A percentile compares a stretch with the other conserved stretches of the same genome.
These are phyloP conservation scores for Flexamia atlantica DNA, from an alignment of 2,888 invertebrate species.

Conservation along the genomic window DNA sequence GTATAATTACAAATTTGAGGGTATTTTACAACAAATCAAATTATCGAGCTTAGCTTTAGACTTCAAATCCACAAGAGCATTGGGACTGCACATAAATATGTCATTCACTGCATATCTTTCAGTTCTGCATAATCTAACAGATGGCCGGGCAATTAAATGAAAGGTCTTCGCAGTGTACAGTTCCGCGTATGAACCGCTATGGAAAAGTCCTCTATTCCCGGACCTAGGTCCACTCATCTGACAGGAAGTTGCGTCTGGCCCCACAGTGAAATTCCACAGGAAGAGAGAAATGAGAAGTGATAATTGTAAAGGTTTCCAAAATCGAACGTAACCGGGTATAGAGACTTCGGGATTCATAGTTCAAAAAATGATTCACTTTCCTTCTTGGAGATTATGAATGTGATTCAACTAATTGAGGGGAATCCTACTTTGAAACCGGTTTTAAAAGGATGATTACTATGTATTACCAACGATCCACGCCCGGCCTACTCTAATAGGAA, in stretches of 20 bases:
- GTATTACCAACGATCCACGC: too few species aligned
- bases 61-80: too few species aligned
- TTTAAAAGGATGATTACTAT: background rate
- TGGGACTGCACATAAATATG: background rate
- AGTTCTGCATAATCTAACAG: slow-evolving; percentile 10
- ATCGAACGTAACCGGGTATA: background rate
- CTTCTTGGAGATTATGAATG: background rate
- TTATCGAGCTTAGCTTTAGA: too few species aligned
- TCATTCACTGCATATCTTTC: background rate
- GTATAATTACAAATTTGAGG: too few species aligned
- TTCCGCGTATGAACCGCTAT: background rate
- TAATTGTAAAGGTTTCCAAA: background rate
- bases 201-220: background rate
- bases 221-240: background rate
- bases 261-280: background rate
- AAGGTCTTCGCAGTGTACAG: background rate
- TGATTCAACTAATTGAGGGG: slow-evolving; percentile 3
- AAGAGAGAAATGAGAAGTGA: background rate
- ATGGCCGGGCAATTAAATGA: background rate
- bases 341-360: background rate
- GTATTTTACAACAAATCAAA: too few species aligned
- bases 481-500: too few species aligned
- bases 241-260: background rate
- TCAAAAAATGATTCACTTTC: background rate
- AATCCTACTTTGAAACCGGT: background rate